Percentiles rank a stretch among this genome's conserved stretches.
Evolutionary conservation across 2,113 vertebrate genomes (phyloP).

Genomic region (Trogon melanurus): DNA sequence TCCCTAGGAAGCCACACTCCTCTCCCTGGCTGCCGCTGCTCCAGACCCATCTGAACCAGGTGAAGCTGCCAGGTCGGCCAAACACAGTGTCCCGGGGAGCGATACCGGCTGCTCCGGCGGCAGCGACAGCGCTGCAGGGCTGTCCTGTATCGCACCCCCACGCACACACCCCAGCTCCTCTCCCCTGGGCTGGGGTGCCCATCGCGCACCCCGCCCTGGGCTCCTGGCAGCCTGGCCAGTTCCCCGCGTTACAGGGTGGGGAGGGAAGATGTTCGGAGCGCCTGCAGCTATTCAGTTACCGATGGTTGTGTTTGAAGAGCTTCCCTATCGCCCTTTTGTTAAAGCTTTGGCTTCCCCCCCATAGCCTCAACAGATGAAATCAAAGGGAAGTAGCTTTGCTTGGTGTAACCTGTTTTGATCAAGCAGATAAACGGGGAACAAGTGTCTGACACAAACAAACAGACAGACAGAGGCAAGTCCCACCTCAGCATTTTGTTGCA

Average conservation of each 20-base stretch:
- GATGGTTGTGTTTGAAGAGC: slow-evolving; percentile 55
- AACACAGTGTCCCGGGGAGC: neutral
- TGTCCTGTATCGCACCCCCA: neutral
- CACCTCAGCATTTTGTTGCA: slow-evolving; percentile 55
- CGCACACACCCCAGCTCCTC: neutral
- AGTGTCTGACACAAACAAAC: slow-evolving; percentile 67
- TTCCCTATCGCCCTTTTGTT: slow-evolving; percentile 57
- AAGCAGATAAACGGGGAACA: slow-evolving; percentile 53
- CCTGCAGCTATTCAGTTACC: slow-evolving; percentile 61
- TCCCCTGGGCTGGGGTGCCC: neutral
- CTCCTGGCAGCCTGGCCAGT: slow-evolving; percentile 1
- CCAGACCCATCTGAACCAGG: accelerated
- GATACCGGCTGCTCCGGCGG: neutral
- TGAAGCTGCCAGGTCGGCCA: neutral
- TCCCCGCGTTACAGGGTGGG: slow-evolving; percentile 15
- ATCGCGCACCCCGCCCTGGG: neutral
- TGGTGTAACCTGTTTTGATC: slow-evolving; percentile 66
- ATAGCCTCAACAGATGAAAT: slow-evolving; percentile 57
- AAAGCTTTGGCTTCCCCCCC: slow-evolving; percentile 63
- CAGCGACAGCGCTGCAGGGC: neutral
- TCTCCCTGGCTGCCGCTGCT: neutral
- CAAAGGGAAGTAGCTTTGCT: slow-evolving; percentile 66
- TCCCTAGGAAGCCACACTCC: accelerated
- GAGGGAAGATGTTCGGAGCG: slow-evolving; percentile 32
- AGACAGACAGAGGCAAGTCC: slow-evolving; percentile 57